Base-by-base conservation (phyloP, 1,140 invertebrate genomes). In the Eriosoma lanigerum region DNA sequence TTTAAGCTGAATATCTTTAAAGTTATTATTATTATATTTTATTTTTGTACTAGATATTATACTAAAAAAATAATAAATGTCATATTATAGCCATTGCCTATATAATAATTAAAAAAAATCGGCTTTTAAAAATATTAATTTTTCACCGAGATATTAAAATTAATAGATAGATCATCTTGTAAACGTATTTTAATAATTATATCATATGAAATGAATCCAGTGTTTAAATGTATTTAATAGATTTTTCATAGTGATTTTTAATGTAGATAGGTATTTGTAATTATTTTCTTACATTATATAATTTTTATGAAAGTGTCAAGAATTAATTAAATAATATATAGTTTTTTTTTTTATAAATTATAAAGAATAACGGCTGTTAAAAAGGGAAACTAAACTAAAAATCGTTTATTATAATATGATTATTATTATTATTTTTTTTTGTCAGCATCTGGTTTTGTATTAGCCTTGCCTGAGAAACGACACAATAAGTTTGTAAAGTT, bases 331-430 rank as follows among this genome's bases (percentile, higher is more conserved):
- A 68, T n/a, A 29, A 60, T 13, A 60, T 17, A 4, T 17, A 62
- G 0, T 0, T 62, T 19, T 19, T 62, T 60, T 29, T 19, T 2
- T 19, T 2, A 29, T 19, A 8, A 38, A 64, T 4, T 64, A 26
- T 64, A 64, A 64, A 64, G 9, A 64, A 64, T 38, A n/a, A 19
- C 13, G 17, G 26, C n/a, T 17, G 64, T 68, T 48, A 48, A 68
- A n/a, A 68, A 68, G 44, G 32, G 13, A 46, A 46, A 24, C 12
- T 66, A 46, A 68, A 68, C 44, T 48, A 9, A 68, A 68, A 68
- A 68, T 68, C 64, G 21, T 48, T 68, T 48, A 68, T 9, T 68
- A n/a, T n/a, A n/a, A n/a, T n/a, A n/a, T n/a, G n/a, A n/a, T n/a
- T n/a, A n/a, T n/a, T n/a, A n/a, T n/a, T n/a, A n/a, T n/a, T n/a